Evolutionary conservation across 1,140 invertebrate species (phyloP), one percentile per base, ranked within the genome.

Genomic region (Carposina sasakii): DNA sequence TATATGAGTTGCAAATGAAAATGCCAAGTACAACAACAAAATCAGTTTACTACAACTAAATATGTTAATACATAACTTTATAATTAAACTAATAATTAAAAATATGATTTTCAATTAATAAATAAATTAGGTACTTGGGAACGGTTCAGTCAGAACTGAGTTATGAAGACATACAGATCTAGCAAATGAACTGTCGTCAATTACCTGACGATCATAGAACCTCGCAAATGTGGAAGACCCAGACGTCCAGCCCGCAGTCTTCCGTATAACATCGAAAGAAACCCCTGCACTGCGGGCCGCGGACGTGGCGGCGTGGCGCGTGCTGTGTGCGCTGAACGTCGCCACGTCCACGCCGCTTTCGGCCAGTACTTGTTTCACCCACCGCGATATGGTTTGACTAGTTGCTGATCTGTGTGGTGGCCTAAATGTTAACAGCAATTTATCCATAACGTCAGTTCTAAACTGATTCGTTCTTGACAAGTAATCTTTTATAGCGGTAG

Each of bases 321-420:
- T 26, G 24, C 24, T 26, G 24, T 26, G 24, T 5, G 24, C 24
- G 12, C 24, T 26, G 31, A 34, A 34, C 15, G 15, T 24, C 20
- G 39, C 6, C 39, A 24, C 39, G 13, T 62, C 55, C 2, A 70
- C 40, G 10, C 63, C 61, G 31, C 56, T 56, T 8, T 48, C 24
- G 5, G 15, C 17, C 17, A 64, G 22, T 33, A 40, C 46, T 15
- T 43, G 39, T 46, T 57, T 60, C 16, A 67, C 60, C 67, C 67
- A 70, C 15, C 58, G 15, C 39, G 51, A 54, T 20, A 66, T 26
- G 2, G 60, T 58, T 49, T 63, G 57, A 28, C 52, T 22, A 9
- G 51, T 33, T 20, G 60, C 63, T 37, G 43, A 42, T 4, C 26
- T 41, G 20, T 26, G 26, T 2, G 53, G 57, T 30, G 46, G 52